Evolutionary conservation across 2,113 vertebrate species (phyloP).

Genomic region (Indicator maculatus): DNA sequence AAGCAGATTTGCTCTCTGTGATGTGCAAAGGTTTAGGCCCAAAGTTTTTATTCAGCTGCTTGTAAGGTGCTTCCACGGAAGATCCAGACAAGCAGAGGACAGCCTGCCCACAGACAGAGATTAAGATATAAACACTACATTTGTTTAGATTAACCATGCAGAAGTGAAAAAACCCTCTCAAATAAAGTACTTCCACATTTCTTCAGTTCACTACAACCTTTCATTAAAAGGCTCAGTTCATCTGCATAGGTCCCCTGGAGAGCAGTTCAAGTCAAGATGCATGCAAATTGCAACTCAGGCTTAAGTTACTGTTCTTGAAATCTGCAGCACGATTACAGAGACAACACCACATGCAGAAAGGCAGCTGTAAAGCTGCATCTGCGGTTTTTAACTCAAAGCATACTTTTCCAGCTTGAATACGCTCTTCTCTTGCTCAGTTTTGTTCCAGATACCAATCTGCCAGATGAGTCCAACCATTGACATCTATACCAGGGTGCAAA

Average conservation of each 20-base stretch:
- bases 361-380: background rate
- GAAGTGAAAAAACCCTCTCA: background rate
- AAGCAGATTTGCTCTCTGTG: background rate
- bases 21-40: background rate
- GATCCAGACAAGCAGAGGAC: background rate
- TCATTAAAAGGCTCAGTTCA: background rate
- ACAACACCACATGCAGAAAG: fast-evolving
- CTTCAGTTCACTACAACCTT: background rate
- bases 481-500: background rate
- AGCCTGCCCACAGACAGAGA: background rate
- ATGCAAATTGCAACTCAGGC: fast-evolving
- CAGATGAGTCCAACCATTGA: background rate
- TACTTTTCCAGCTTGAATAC: fast-evolving
- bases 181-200: background rate
- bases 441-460: background rate
- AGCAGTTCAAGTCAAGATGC: background rate
- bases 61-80: background rate
- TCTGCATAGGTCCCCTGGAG: background rate
- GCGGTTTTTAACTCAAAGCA: background rate
- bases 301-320: background rate
- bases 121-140: background rate
- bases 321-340: background rate
- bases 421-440: background rate
- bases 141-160: background rate
- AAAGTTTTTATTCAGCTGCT: background rate